Percentiles rank a stretch among this genome's conserved stretches.
These are phyloP conservation scores for Gambusia affinis DNA, from an alignment of 2,113 vertebrate species.

Conservation along the genomic window DNA sequence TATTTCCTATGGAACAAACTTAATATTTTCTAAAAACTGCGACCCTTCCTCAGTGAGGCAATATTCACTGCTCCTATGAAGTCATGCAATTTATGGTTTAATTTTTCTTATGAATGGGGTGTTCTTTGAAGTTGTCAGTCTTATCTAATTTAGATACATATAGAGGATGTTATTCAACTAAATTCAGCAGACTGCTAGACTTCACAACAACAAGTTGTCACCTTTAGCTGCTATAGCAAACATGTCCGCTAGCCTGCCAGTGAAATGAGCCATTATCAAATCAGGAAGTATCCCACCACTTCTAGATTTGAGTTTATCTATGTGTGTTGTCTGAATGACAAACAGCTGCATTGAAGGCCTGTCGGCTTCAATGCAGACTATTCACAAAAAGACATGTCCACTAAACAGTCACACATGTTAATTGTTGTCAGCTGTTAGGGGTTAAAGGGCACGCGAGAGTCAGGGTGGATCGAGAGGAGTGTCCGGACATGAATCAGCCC, in stretches of 20 bases:
- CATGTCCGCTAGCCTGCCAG: constrained; percentile 1
- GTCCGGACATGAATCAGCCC: constrained; percentile 26
- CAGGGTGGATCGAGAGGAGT: constrained; percentile 51
- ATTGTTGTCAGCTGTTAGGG: constrained; percentile 67
- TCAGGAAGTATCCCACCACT: constrained; percentile 40
- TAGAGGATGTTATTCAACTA: not conserved
- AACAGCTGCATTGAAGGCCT: constrained; percentile 59
- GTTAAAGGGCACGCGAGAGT: constrained; percentile 38
- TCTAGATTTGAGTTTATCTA: constrained; percentile 51
- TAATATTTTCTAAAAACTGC: not conserved
- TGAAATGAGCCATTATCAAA: constrained; percentile 30
- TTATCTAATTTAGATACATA: constrained; percentile 18
- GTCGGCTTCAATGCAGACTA: constrained; percentile 15
- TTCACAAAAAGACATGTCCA: constrained; percentile 19
- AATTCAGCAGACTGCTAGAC: not conserved
- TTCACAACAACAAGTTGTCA: not conserved
- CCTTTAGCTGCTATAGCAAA: not conserved
- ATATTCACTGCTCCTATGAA: not conserved
- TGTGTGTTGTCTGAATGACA: constrained; percentile 60
- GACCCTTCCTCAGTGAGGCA: not conserved
- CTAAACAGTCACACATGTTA: constrained; percentile 25
- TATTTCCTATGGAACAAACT: not conserved
- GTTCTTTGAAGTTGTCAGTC: constrained; percentile 45
- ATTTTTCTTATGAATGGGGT: constrained; percentile 12
- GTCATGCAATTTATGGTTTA: constrained; percentile 13